Evolutionary conservation across 2,113 vertebrate genomes (phyloP).

Genomic region (Meles meles): DNA sequence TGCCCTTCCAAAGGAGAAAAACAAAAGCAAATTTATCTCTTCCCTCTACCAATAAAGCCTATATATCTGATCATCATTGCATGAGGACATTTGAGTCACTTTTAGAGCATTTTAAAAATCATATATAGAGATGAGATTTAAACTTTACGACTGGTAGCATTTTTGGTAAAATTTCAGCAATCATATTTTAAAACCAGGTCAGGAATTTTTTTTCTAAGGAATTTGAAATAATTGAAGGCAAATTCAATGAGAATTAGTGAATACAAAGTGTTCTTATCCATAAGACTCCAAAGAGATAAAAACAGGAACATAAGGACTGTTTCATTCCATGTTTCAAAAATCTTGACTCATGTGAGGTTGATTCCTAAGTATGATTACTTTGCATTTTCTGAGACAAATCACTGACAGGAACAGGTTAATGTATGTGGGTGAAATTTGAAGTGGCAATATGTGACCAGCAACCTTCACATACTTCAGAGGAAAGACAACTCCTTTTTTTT

Average conservation of each 20-base stretch:
- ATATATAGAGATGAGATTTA: not conserved
- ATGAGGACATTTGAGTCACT: not conserved
- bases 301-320: not conserved
- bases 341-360: not conserved
- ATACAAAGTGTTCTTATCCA: not conserved
- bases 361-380: not conserved
- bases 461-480: not conserved
- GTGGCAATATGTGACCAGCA: rapidly evolving
- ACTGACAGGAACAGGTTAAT: not conserved
- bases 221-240: not conserved
- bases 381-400: not conserved
- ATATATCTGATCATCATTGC: not conserved
- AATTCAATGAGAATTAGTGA: not conserved
- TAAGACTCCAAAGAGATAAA: not conserved
- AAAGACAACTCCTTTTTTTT: rapidly evolving
- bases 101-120: not conserved
- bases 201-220: not conserved
- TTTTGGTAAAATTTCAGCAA: not conserved
- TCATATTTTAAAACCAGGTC: not conserved
- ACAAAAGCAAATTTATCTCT: not conserved
- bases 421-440: not conserved
- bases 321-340: not conserved
- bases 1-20: not conserved
- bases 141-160: not conserved
- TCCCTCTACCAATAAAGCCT: not conserved